Evolutionary conservation across 2,113 vertebrate species (phyloP).

Genomic region (Nematolebias whitei): DNA sequence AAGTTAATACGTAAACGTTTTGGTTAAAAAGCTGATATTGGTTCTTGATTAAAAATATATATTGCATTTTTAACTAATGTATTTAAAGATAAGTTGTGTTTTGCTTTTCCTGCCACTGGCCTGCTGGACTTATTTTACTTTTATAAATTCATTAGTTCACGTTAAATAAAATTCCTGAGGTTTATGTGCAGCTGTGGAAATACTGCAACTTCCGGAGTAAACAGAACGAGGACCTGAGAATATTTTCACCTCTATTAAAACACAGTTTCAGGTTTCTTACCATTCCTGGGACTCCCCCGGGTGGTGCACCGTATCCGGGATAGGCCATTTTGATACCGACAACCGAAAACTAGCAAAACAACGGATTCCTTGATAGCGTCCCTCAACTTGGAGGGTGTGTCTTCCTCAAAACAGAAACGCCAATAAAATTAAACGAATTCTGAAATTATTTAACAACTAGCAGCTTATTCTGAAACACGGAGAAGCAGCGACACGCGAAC

Average conservation of each 20-base stretch:
- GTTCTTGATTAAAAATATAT: too few species aligned
- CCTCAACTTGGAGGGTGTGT: neutral
- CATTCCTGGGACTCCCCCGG: conserved; percentile 51
- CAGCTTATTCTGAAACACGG: neutral
- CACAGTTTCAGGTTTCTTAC: conserved; percentile 36
- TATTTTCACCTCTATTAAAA: neutral
- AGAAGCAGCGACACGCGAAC: accelerated
- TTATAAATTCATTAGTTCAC: too few species aligned
- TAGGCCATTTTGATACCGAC: conserved; percentile 55
- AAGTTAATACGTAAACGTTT: too few species aligned
- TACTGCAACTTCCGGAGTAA: neutral
- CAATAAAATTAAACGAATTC: accelerated
- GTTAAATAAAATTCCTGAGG: too few species aligned
- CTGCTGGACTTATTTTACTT: too few species aligned
- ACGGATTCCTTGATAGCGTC: neutral
- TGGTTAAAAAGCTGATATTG: too few species aligned
- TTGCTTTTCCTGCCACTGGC: too few species aligned
- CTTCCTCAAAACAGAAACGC: neutral
- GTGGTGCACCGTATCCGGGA: conserved; percentile 66
- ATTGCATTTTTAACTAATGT: too few species aligned
- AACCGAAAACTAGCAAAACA: neutral
- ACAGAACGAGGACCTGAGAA: neutral
- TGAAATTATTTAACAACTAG: neutral
- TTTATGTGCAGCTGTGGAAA: too few species aligned
- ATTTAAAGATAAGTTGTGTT: too few species aligned